Base-by-base conservation (phyloP, 92 coral and sea anemone genomes). In the Porites rus region DNA sequence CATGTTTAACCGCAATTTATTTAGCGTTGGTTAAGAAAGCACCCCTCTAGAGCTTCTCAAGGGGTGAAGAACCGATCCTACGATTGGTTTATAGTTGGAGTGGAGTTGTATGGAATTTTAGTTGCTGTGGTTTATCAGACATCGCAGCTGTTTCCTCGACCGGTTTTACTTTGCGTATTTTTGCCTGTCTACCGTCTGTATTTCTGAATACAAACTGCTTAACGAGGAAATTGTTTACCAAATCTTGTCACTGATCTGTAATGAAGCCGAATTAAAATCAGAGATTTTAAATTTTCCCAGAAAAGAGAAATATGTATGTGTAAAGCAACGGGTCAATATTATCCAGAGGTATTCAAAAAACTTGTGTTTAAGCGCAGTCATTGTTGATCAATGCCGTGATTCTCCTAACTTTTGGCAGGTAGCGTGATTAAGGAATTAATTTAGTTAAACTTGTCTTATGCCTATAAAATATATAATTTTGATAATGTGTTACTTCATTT, bases 261-360 rank as follows among this genome's bases (percentile, higher is more conserved):
- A 71, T 50, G 11, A 38, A 46, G 74, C 64, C 19, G 69, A 38
- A 18, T 69, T 56, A 79, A 22, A 43, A n/a, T 69, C 71, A 51
- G 24, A 28, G 75, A 69, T 28, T 31, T 51, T 63, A 28, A 56
- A 61, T 69, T 70, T 18, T 18, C 54, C 66, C 8, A 28, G 16
- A 52, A 80, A 81, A 80, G 69, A 38, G 46, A 38, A 38, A 38
- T 38, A 38, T 38, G 46, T 38, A 81, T 43, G 56, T 70, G 85
- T 81, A 14, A 11, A 56, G 8, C 61, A 81, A 56, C 1, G 8
- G 54, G 51, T 21, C 21, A 54, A 76, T 46, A 76, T 25, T 51
- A 38, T 38, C 46, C 46, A 4, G 46, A 38, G 8, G 13, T 43
- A 78, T 8, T 16, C 20, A 52, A 21, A 24, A 21, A 8, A 11